Evolutionary conservation across 2,797 vertebrate species (phyloP), one percentile per base, ranked within the genome.

Genomic region (Falco biarmicus): DNA sequence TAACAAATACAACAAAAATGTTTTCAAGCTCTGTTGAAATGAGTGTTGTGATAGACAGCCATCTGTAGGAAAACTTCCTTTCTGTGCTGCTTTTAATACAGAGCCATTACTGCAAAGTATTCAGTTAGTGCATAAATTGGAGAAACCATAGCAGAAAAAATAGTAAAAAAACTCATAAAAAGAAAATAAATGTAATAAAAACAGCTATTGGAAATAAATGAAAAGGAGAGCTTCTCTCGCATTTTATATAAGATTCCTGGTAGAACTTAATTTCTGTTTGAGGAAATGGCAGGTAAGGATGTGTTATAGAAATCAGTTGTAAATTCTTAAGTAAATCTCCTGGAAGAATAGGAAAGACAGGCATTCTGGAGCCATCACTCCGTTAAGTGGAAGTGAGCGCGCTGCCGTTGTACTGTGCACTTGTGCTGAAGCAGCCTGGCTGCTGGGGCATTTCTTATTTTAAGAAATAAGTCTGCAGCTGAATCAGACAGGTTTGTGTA

Each of bases 191-290:
- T 37, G 31, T 41, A 39, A 65, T 37, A 16, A 74, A 39, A 71
- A 39, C 54, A 61, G 70, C 78, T 74, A 66, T 24, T 84, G 89
- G 84, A 57, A 92, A 57, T 22, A 71, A 82, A 94, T 37, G 26
- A 65, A 69, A 80, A 79, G 59, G 47, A 77, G 53, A 86, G 17
- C 18, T 87, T 26, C 47, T 60, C 21, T 80, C 85, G 54, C 59
- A 9, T 53, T 93, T 85, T 48, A 25, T 34, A 4, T 9, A 24
- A 32, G 53, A 17, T 34, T 51, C 32, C 76, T 61, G n/a, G 64
- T 16, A 59, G 65, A 43, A 93, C 56, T 79, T 70, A 86, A 82
- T 89, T 90, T 63, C 22, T 79, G 17, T 65, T 65, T 2, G 39
- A 77, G 78, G 45, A 60, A 65, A 43, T 2, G 17, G 64, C 71